Evolutionary conservation across 2,888 invertebrate genomes (phyloP), one percentile per base, ranked within the genome.

Genomic region (Ormia ochracea): DNA sequence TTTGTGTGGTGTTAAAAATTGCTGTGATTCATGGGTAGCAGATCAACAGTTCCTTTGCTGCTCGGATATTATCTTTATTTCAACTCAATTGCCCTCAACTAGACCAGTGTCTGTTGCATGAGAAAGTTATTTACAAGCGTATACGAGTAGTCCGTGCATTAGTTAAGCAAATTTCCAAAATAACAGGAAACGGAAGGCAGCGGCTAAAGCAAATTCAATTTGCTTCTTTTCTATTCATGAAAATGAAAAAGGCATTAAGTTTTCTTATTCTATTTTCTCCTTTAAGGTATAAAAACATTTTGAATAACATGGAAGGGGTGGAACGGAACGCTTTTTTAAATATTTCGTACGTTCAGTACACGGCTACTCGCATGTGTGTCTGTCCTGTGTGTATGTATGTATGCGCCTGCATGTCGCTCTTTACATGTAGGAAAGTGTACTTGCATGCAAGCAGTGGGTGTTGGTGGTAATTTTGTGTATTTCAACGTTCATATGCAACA

Each of bases 161-260:
- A 52, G 33, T 54, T 54, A 45, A 72, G 36, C 59, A 59, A 66
- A 74, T 43, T 68, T 59, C 9, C 21, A 45, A 66, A 80, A 75
- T 72, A 75, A 61, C 61, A 76, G 76, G 72, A 76, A 80, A 76
- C 68, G 56, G 63, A 80, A 76, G 76, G 52, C 52, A 56, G 50
- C 73, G 68, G 68, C 72, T 73, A 68, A 52, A 70, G 52, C 69
- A 75, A 75, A 80, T 76, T 80, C 76, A 80, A 80, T 80, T 80
- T 76, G 72, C 36, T 76, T 50, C 54, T 38, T 66, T 79, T 52
- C 43, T 59, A 56, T 69, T 61, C 36, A 56, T 45, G 54, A 54
- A 54, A 52, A 43, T 43, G 28, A 21, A 52, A 38, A 28, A 48
- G 23, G 45, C 45, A 26, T 36, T 58, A 12, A 4, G 21, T 45